These are phyloP conservation scores for Thalassaphorura encarpata DNA, from an alignment of 1,140 invertebrate species.

Conservation along the genomic window DNA sequence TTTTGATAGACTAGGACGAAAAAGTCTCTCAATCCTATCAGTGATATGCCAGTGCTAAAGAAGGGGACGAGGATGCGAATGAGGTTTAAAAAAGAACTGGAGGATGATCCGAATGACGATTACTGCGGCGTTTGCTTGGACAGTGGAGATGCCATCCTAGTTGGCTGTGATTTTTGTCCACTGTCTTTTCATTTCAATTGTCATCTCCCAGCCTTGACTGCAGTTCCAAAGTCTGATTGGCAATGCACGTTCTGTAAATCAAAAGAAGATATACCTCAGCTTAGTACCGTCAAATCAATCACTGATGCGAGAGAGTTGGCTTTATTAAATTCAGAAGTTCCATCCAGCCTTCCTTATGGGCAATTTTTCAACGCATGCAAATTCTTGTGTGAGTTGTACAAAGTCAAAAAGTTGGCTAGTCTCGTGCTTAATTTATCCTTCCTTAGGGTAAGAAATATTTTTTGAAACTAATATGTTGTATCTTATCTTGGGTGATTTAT, in stretches of 20 bases:
- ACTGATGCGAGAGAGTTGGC: background rate
- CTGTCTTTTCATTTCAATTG: constrained; percentile 8
- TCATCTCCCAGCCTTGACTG: constrained; percentile 1
- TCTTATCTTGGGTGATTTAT: no score
- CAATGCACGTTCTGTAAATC: background rate
- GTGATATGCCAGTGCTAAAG: no score
- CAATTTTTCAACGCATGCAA: constrained; percentile 8
- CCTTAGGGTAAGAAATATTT: background rate
- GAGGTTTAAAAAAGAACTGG: no score
- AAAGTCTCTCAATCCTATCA: no score
- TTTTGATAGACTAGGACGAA: no score
- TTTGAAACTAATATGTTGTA: background rate
- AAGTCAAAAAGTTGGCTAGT: background rate
- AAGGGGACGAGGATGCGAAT: no score
- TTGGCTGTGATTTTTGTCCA: constrained; percentile 14
- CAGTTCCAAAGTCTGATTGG: constrained; percentile 2
- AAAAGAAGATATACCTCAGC: background rate
- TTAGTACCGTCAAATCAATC: background rate
- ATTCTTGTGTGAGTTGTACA: constrained; percentile 4
- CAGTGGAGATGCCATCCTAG: constrained; percentile 5
- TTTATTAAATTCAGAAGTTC: background rate
- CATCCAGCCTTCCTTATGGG: background rate
- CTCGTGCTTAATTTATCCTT: background rate
- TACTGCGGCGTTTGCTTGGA: constrained; percentile 10
- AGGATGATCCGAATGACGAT: constrained; percentile 6